Evolutionary conservation across 2,888 invertebrate genomes (phyloP).

Genomic region (Ephialtes manifestator): DNA sequence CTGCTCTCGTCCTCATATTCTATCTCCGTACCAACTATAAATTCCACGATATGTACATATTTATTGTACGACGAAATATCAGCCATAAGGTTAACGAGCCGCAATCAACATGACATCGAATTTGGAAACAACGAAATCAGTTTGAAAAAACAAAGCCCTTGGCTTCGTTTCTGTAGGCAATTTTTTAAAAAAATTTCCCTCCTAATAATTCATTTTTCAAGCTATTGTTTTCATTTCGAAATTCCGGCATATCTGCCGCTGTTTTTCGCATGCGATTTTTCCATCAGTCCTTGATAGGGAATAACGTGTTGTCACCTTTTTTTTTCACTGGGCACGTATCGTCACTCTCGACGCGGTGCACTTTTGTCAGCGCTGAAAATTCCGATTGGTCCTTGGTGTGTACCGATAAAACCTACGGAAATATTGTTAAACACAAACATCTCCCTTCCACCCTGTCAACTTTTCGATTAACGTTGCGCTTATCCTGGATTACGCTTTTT

Average conservation of each 20-base stretch:
- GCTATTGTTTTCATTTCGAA: not conserved
- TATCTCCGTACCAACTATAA: conserved; percentile 27
- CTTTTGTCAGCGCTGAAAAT: not conserved
- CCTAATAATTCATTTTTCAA: not conserved
- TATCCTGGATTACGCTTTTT: conserved; percentile 4
- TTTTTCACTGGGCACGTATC: not conserved
- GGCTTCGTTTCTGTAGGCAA: not conserved
- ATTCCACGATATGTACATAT: conserved; percentile 32
- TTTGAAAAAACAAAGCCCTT: not conserved
- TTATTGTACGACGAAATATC: conserved; percentile 20
- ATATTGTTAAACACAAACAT: conserved; percentile 3
- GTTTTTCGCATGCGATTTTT: not conserved
- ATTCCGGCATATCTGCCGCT: not conserved
- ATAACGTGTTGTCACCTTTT: not conserved
- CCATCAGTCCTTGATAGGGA: not conserved
- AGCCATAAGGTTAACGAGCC: conserved; percentile 46
- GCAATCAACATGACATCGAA: conserved; percentile 53
- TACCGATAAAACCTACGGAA: not conserved
- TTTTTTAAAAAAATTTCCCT: conserved; percentile 1
- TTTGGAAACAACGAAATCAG: conserved; percentile 12
- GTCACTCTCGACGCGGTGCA: not conserved
- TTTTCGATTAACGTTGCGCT: conserved; percentile 6
- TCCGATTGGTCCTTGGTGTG: not conserved
- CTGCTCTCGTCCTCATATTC: not conserved
- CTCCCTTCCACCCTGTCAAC: not conserved